Conservation (phyloP, 1,140 invertebrate genomes). For the Ectropis grisescens region DNA sequence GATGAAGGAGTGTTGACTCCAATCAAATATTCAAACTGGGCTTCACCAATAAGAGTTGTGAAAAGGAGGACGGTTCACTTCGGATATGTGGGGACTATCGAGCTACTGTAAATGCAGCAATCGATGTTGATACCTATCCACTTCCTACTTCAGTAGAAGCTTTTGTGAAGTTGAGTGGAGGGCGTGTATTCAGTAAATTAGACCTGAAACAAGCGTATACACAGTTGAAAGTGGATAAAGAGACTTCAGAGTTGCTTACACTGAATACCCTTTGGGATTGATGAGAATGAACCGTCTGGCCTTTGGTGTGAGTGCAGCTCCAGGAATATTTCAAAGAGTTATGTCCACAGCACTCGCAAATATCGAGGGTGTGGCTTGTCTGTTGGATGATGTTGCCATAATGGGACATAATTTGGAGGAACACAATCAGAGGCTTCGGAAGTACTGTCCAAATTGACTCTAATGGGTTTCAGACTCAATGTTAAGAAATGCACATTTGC, state of each 20-base stretch:
- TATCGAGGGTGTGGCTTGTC: conserved; percentile 25
- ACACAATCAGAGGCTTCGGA: conserved; percentile 13
- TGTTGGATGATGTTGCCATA: conserved; percentile 34
- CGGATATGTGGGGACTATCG: neutral
- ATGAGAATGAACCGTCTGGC: conserved; percentile 54
- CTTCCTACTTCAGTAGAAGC: neutral
- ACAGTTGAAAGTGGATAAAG: conserved; percentile 35
- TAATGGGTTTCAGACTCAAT: conserved; percentile 11
- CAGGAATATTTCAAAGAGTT: conserved; percentile 41
- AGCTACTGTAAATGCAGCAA: neutral
- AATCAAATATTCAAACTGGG: too few relatives aligned
- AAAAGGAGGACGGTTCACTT: neutral
- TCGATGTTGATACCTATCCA: neutral
- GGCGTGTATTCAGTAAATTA: conserved; percentile 13
- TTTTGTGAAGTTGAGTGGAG: neutral
- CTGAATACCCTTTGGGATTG: conserved; percentile 45
- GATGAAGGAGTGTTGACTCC: neutral
- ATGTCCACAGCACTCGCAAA: conserved; percentile 27
- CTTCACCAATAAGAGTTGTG: neutral
- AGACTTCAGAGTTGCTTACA: conserved; percentile 20
- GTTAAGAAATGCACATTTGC: conserved; percentile 13
- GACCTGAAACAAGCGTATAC: conserved; percentile 22
- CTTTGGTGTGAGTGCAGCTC: conserved; percentile 56
- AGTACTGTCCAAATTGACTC: conserved; percentile 11
- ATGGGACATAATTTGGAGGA: conserved; percentile 14